Conservation (phyloP, 2,113 vertebrate genomes). For the Dicerorhinus sumatrensis region DNA sequence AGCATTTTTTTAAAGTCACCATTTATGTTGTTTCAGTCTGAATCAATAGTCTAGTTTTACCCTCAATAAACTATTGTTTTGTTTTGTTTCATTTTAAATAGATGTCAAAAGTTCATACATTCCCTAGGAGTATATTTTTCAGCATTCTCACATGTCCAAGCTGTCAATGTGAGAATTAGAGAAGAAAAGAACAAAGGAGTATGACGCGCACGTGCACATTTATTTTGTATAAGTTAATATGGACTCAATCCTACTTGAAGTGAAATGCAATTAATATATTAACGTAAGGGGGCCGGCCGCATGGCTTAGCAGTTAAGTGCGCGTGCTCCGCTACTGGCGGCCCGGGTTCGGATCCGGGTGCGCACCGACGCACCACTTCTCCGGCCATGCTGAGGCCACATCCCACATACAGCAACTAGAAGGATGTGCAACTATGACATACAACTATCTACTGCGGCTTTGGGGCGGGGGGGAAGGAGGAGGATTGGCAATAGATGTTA, state of each 20-base stretch:
- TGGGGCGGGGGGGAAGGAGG: too few species aligned
- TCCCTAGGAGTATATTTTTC: background rate
- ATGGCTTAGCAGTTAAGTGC: too few species aligned
- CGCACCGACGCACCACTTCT: too few species aligned
- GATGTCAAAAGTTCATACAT: background rate
- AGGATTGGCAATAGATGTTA: too few species aligned
- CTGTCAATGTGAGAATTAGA: background rate
- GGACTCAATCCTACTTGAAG: background rate
- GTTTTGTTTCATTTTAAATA: slow-evolving; percentile 39
- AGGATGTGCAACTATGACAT: too few species aligned
- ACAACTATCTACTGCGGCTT: too few species aligned
- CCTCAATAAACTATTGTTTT: background rate
- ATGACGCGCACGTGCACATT: background rate
- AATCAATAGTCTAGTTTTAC: slow-evolving; percentile 21
- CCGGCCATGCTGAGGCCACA: too few species aligned
- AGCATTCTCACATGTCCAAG: background rate
- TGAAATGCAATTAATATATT: background rate
- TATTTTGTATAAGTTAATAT: slow-evolving; percentile 7
- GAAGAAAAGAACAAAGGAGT: background rate
- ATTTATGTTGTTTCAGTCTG: background rate
- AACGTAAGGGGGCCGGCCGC: background rate
- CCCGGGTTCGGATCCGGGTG: too few species aligned
- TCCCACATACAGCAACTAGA: too few species aligned
- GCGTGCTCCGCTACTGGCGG: too few species aligned
- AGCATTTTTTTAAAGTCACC: background rate